Base-by-base conservation (phyloP, 2,888 invertebrate genomes). In the Cyclophora albipunctata region DNA sequence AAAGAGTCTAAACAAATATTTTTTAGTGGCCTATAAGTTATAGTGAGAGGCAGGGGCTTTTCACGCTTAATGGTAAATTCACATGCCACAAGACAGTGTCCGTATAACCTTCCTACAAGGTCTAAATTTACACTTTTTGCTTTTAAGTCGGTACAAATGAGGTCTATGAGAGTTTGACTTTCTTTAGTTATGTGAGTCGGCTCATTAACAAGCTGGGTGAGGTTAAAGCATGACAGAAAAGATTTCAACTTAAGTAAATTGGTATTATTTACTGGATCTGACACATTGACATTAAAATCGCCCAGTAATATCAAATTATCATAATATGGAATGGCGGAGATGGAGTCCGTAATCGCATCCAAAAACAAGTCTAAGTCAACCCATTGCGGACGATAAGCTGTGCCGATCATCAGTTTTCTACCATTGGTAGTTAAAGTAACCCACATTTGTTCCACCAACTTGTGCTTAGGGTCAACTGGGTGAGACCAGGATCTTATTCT, bases 311-410 rank as follows among this genome's bases (percentile, higher is more conserved):
- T 42, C 3, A 51, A 34, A 34, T 51, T 40, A 42, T 56, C 50
- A 46, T 50, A 48, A 35, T 6, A 33, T 1, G 47, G 5, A 6
- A 53, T 43, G n/a, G 52, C 6, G 5, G n/a, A 34, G 3, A 49
- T 20, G 2, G 52, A 43, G 33, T 45, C 46, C 5, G 48, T 40
- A 2, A 54, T 7, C 0, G 48, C 48, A 33, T 54, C 54, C 5
- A 54, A 20, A 41, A 54, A 54, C 2, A 51, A 3, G 20, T 52
- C 50, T 5, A 51, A 4, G n/a, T 46, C 34, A 3, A 46, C 5
- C 51, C 52, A 55, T 34, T 45, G 51, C 3, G 52, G 54, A 2
- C 54, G 48, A 33, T 57, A 57, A 1, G 58, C 57, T 0, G 57
- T 55, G 7, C 55, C 58, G 2, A 53, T 44, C 0, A 41, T 46